Evolutionary conservation across 2,888 invertebrate species (phyloP).

Genomic region (Eupsilia transversa): DNA sequence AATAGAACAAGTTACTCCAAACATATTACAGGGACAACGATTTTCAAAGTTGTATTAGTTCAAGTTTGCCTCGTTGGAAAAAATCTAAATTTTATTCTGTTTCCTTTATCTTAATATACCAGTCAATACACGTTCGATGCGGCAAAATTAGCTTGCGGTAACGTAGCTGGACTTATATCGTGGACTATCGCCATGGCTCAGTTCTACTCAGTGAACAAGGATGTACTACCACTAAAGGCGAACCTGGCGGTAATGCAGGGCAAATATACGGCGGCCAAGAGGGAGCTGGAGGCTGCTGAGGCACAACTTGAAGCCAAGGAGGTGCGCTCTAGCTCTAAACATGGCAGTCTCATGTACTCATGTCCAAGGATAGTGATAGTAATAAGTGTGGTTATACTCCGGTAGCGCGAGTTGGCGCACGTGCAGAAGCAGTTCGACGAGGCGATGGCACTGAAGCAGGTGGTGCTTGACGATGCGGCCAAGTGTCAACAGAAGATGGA

Average conservation of each 20-base stretch:
- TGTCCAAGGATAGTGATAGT: neutral
- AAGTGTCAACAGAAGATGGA: slow-evolving; percentile 96
- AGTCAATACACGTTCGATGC: slow-evolving; percentile 94
- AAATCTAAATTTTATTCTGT: neutral
- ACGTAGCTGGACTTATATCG: slow-evolving; percentile 96
- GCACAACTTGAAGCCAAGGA: slow-evolving; percentile 89
- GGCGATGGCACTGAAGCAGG: slow-evolving; percentile 93
- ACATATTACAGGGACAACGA: neutral
- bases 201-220: slow-evolving; percentile 96
- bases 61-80: neutral
- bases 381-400: slow-evolving; percentile 2
- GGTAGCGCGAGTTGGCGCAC: slow-evolving; percentile 87
- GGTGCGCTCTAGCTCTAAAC: slow-evolving; percentile 67
- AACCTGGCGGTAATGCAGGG: slow-evolving; percentile 95
- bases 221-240: slow-evolving; percentile 95
- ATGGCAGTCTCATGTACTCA: no score
- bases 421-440: slow-evolving; percentile 93
- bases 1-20: neutral
- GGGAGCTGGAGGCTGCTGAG: slow-evolving; percentile 91
- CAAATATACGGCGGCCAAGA: slow-evolving; percentile 92
- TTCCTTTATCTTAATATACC: neutral
- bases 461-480: slow-evolving; percentile 94
- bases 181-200: slow-evolving; percentile 97
- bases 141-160: slow-evolving; percentile 96
- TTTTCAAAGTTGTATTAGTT: slow-evolving; percentile 2